Percentiles rank a stretch among this genome's conserved stretches.
Evolutionary conservation across 2,797 vertebrate species (phyloP).

Genomic region (Salarias fasciatus): DNA sequence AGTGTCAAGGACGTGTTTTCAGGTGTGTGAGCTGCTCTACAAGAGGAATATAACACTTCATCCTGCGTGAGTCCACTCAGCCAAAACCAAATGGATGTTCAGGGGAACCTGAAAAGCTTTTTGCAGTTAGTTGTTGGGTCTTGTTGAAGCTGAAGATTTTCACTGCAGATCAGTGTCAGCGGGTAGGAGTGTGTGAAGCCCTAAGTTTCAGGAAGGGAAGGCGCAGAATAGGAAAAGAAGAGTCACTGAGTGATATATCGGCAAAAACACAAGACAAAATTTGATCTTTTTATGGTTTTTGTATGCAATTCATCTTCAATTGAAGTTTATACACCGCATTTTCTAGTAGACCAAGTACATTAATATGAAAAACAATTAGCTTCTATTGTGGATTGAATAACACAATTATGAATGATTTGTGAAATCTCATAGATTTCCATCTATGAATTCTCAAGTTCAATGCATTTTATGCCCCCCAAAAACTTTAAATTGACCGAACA

Average conservation of each 20-base stretch:
- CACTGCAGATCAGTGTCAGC: slow-evolving; percentile 70
- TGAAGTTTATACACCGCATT: no score
- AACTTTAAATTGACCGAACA: no score
- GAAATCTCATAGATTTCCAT: no score
- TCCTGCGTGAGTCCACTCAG: slow-evolving; percentile 30
- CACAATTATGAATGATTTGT: no score
- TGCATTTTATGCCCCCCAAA: no score
- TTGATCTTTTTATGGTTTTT: slow-evolving; percentile 9
- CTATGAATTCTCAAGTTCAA: no score
- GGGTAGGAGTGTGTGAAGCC: slow-evolving; percentile 54
- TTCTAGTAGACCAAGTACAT: no score
- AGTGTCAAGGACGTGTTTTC: slow-evolving; percentile 30
- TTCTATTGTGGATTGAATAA: no score
- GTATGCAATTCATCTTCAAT: background rate
- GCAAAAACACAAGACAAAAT: no score
- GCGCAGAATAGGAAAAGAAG: slow-evolving; percentile 13
- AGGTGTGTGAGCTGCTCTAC: slow-evolving; percentile 23
- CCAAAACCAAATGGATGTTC: slow-evolving; percentile 36
- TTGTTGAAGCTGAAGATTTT: slow-evolving; percentile 59
- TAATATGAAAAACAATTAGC: slow-evolving; percentile 6
- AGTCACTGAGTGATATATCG: background rate
- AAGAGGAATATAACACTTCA: slow-evolving; percentile 18
- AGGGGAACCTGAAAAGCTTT: slow-evolving; percentile 59
- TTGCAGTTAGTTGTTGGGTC: slow-evolving; percentile 48
- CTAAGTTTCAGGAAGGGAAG: slow-evolving; percentile 25